Base-by-base conservation (phyloP, 2,888 invertebrate species). In the Ophion slaviceki region DNA sequence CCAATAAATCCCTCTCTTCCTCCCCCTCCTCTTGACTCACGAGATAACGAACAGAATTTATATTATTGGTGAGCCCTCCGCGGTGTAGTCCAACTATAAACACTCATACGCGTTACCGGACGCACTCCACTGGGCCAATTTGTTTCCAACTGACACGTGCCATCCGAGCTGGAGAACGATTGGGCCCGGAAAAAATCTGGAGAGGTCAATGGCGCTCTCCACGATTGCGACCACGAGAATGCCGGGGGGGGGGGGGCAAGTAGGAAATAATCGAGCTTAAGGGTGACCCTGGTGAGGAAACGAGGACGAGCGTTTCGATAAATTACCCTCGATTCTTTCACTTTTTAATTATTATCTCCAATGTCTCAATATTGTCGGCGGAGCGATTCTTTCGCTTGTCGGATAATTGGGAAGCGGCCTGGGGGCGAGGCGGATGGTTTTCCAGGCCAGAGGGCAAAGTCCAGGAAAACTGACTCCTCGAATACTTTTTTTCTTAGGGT, bases 21-120 rank as follows among this genome's bases (percentile, higher is more conserved):
- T 1, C 61, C 47, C n/a, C 61, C 59, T 45, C 68, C 74, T 80
- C 70, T 66, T 61, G 59, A 24, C 47, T 68, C 36, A 32, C 64
- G 84, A 84, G 91, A 92, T 92, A 92, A 92, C 92, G 90, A 92
- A 90, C 89, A 90, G 91, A 91, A 93, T 92, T 93, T 91, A 92
- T 93, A 92, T 92, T 92, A 92, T 92, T 91, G 91, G 88, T 89
- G 85, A 89, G 83, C 83, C 86, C 78, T 74, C 85, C 71, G 85
- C 72, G 86, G 88, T 78, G 61, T 53, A 53, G 36, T 62, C 81
- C 24, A 62, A 81, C 75, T 70, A 90, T 91, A 90, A 91, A 90
- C 89, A 89, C 89, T 75, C 75, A 61, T 82, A 59, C 74, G 64
- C 82, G 89, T 90, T 91, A 89, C 89, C 90, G 47, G 80, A 91